Evolutionary conservation across 2,888 invertebrate species (phyloP).

Genomic region (Papilio gigon): DNA sequence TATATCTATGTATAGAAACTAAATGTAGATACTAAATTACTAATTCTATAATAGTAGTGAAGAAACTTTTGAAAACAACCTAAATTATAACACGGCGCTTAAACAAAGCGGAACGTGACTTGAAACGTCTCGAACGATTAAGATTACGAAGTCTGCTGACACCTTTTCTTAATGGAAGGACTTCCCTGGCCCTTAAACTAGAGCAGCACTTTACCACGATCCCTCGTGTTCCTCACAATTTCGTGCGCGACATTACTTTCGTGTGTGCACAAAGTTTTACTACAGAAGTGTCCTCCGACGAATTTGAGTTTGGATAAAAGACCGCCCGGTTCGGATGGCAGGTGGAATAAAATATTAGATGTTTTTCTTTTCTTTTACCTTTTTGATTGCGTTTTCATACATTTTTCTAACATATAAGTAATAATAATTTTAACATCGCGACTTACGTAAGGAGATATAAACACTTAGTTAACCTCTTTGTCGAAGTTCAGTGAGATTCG

Average conservation of each 20-base stretch:
- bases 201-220: slow-evolving; percentile 21
- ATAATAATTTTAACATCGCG: not conserved
- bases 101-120: slow-evolving; percentile 38
- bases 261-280: slow-evolving; percentile 19
- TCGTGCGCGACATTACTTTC: slow-evolving; percentile 25
- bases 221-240: slow-evolving; percentile 17
- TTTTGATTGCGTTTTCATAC: not conserved
- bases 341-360: not conserved
- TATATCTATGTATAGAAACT: not conserved
- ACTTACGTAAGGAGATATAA: not conserved
- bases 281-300: slow-evolving; percentile 1
- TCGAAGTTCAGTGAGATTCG: no score
- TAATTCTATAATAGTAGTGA: not conserved
- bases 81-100: slow-evolving; percentile 2
- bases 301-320: slow-evolving; percentile 20
- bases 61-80: not conserved
- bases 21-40: not conserved
- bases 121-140: slow-evolving; percentile 36
- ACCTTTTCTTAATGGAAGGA: slow-evolving; percentile 38
- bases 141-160: slow-evolving; percentile 40
- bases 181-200: slow-evolving; percentile 31
- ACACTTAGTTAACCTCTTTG: not conserved
- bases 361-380: slow-evolving; percentile 1
- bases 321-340: not conserved
- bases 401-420: not conserved